These are phyloP conservation scores for Drosophila auraria DNA, from an alignment of 1,140 invertebrate genomes.

Conservation along the genomic window DNA sequence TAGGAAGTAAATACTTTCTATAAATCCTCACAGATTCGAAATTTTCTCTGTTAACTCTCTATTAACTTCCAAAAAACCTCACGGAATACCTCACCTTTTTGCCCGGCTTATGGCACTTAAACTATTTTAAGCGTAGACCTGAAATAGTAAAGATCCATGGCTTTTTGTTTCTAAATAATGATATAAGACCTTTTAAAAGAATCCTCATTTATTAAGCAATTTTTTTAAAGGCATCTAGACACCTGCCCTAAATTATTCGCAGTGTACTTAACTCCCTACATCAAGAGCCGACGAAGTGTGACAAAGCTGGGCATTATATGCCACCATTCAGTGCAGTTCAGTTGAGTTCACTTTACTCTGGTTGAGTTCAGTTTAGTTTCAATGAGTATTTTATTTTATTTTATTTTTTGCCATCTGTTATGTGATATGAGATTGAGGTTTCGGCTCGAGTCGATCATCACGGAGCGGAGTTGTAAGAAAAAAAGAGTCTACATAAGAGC, in stretches of 20 bases:
- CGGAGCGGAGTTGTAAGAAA: slow-evolving; percentile 10
- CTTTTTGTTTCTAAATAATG: no score
- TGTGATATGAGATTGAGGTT: slow-evolving; percentile 44
- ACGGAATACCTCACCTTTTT: no score
- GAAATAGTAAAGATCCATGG: no score
- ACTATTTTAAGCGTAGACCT: no score
- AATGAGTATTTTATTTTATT: slow-evolving; percentile 33
- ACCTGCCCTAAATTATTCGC: not conserved
- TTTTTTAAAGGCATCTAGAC: no score
- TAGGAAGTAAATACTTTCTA: no score
- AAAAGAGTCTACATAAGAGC: slow-evolving; percentile 2
- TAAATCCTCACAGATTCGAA: not conserved
- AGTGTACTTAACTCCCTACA: slow-evolving; percentile 8
- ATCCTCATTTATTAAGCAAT: no score
- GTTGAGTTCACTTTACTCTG: slow-evolving; percentile 45
- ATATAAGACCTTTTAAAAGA: no score
- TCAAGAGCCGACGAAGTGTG: slow-evolving; percentile 66
- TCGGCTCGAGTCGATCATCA: slow-evolving; percentile 7
- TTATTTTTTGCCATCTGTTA: slow-evolving; percentile 34
- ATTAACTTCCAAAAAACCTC: not conserved
- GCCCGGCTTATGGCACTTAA: no score
- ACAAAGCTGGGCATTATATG: slow-evolving; percentile 71
- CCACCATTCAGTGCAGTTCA: slow-evolving; percentile 59
- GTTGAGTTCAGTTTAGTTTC: slow-evolving; percentile 43
- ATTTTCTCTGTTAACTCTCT: not conserved